Conservation (phyloP, 2,888 invertebrate genomes). For the Rotaria macrura region DNA sequence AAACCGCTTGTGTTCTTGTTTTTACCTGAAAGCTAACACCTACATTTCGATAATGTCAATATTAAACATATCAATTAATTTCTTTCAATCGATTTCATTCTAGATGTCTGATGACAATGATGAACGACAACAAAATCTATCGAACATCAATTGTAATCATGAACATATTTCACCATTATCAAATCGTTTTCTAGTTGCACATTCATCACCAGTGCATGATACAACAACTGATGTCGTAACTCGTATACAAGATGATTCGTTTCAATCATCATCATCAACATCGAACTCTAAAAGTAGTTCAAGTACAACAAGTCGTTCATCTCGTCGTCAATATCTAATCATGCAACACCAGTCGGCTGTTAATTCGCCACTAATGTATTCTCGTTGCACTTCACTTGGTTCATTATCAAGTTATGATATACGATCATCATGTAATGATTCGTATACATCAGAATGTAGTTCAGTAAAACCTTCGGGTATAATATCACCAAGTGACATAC, state of each 20-base stretch:
- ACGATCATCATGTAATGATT: not conserved
- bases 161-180: not conserved
- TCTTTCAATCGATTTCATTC: not conserved
- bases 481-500: not conserved
- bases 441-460: constrained; percentile 11
- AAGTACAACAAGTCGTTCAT: not conserved
- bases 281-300: constrained; percentile 10
- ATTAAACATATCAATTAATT: no score
- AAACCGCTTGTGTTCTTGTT: no score
- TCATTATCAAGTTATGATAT: constrained; percentile 10
- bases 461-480: not conserved
- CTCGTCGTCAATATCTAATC: not conserved
- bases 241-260: not conserved
- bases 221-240: not conserved
- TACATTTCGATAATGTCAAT: no score
- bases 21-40: no score
- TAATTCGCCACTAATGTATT: constrained; percentile 7
- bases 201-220: not conserved
- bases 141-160: not conserved
- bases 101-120: not conserved
- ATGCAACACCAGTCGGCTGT: not conserved
- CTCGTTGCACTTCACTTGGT: constrained; percentile 19
- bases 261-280: constrained; percentile 16
- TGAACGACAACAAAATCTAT: not conserved
- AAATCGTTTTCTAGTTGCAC: not conserved